A percentile compares a stretch with the other conserved stretches of the same genome.
These are phyloP conservation scores for Myripristis murdjan DNA, from an alignment of 2,797 vertebrate genomes.

Conservation along the genomic window DNA sequence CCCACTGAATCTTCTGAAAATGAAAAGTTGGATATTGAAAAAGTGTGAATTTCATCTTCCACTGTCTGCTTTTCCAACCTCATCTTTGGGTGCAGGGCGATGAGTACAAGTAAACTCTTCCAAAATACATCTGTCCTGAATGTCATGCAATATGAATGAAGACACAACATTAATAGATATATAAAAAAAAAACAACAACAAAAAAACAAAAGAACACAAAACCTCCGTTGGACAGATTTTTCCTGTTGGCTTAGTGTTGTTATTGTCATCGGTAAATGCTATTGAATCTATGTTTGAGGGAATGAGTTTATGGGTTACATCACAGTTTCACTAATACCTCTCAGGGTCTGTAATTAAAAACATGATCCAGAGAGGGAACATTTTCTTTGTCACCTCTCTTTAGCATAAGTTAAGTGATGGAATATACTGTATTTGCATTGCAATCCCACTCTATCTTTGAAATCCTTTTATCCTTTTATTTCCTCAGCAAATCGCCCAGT, in stretches of 20 bases:
- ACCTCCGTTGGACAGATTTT: not conserved
- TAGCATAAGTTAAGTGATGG: constrained; percentile 32
- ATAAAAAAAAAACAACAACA: not conserved
- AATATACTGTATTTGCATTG: constrained; percentile 38
- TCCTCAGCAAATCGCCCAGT: constrained; percentile 56
- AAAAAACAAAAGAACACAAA: too few relatives aligned
- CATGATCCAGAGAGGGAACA: constrained; percentile 57
- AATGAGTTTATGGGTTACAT: constrained; percentile 19
- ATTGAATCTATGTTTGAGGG: constrained; percentile 19
- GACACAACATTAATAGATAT: constrained; percentile 22
- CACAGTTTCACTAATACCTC: constrained; percentile 38
- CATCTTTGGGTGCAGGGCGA: constrained; percentile 31
- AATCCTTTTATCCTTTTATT: constrained; percentile 68
- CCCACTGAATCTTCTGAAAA: constrained; percentile 36
- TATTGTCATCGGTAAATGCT: constrained; percentile 23
- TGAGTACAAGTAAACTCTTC: constrained; percentile 38
- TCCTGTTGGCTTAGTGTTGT: not conserved
- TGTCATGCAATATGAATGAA: constrained; percentile 43
- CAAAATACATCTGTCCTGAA: constrained; percentile 27
- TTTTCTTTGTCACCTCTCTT: constrained; percentile 44
- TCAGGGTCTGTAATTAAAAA: constrained; percentile 64
- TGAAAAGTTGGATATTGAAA: constrained; percentile 56
- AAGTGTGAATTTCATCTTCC: constrained; percentile 52
- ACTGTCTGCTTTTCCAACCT: constrained; percentile 30
- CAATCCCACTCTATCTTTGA: constrained; percentile 54